Base-by-base conservation (phyloP, 2,797 vertebrate species). In the Gymnothorax reevesii region DNA sequence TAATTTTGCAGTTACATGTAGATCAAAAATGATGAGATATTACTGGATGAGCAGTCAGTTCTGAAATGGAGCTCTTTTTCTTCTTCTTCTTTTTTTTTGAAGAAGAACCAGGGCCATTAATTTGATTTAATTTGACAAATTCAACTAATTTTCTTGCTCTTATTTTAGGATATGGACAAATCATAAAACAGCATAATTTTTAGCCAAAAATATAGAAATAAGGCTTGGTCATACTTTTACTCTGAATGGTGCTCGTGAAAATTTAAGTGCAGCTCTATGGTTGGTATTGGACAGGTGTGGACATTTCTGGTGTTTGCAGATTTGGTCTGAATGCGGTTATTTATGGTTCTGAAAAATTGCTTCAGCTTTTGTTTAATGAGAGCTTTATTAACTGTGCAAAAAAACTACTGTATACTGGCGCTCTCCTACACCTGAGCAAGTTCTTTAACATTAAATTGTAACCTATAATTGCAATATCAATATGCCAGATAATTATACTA, bases 111-210 rank as follows among this genome's bases (percentile, higher is more conserved):
- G 64, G 83, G 55, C 64, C 15, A 83, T 33, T 20, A 27, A 33
- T 20, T 83, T 85, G 77, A 42, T 86, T 83, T 73, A 86, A 86
- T 49, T 83, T 64, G 55, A 83, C 83, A 42, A 27, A 20, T 57
- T 73, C 33, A 73, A 27, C 79, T 66, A 17, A 57, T 71, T 71
- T 71, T 57, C 13, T 4, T 20, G 9, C 27, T 66, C 62, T 69
- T 60, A 62, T 62, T 15, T 57, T 33, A 86, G 59, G 20, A 59
- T 10, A 9, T 42, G 52, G 42, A 49, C 42, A 52, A 42, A 1
- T 77, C 27, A 42, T 20, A 15, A 20, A 42, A 42, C 27, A 17
- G 49, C 8, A 4, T 55, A 13, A 3, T 79, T 55, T 80, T 80
- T 7, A 8, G 42, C 5, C 7, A 54, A 17, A 22, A 22, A 49